Evolutionary conservation across 2,888 invertebrate species (phyloP).

Genomic region (Mythimna ferrago): DNA sequence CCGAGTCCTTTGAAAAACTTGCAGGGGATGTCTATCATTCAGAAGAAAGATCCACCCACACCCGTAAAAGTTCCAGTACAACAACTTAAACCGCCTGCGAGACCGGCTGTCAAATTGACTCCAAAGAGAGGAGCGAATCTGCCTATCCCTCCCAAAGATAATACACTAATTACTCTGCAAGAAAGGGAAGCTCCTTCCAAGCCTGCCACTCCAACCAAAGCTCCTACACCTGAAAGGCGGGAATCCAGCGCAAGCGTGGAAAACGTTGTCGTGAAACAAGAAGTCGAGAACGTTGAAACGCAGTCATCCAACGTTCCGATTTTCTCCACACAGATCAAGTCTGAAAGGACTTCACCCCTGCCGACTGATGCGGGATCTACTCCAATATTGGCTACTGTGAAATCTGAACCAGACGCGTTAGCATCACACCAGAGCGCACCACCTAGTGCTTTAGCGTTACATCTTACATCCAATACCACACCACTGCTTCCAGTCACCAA

Average conservation of each 20-base stretch:
- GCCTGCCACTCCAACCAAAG: constrained; percentile 24
- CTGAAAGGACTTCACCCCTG: constrained; percentile 82
- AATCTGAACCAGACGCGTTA: constrained; percentile 78
- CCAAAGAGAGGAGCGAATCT: constrained; percentile 81
- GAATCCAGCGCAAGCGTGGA: constrained; percentile 71
- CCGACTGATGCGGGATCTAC: constrained; percentile 68
- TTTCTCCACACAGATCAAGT: constrained; percentile 82
- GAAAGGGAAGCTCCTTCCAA: constrained; percentile 31
- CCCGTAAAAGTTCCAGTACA: constrained; percentile 64
- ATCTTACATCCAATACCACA: constrained; percentile 54
- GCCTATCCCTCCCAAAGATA: constrained; percentile 70
- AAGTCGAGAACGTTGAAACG: constrained; percentile 72
- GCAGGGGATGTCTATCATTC: constrained; percentile 69
- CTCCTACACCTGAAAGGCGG: constrained; percentile 68
- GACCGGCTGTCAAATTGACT: constrained; percentile 85
- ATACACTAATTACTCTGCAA: constrained; percentile 54
- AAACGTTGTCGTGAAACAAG: constrained; percentile 83
- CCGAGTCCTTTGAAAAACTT: constrained; percentile 69
- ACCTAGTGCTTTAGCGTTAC: constrained; percentile 30
- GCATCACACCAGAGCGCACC: constrained; percentile 48
- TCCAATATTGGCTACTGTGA: constrained; percentile 79
- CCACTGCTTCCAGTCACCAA: constrained; percentile 81
- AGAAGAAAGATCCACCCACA: constrained; percentile 69
- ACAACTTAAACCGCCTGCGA: constrained; percentile 68
- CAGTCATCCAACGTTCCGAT: constrained; percentile 73